Conservation (phyloP, 2,113 vertebrate species). For the Symphodus melops region DNA sequence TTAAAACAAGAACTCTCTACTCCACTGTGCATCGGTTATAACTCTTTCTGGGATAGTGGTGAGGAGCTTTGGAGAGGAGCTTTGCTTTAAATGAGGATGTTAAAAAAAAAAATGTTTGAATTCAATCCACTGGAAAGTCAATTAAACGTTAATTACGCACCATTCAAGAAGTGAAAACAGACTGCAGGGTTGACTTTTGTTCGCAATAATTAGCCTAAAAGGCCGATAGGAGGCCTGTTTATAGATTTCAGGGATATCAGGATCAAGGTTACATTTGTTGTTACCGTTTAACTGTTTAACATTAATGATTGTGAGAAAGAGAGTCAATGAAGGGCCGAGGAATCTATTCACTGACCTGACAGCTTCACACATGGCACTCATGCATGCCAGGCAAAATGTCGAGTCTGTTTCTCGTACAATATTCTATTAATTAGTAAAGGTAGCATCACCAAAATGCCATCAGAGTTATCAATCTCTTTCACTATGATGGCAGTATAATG, state of each 20-base stretch:
- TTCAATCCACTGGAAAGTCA: slow-evolving; percentile 34
- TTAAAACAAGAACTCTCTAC: too few relatives aligned
- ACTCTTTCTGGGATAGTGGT: not conserved
- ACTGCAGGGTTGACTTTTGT: slow-evolving; percentile 19
- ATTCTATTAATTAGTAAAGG: too few relatives aligned
- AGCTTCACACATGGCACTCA: not conserved
- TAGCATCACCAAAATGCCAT: too few relatives aligned
- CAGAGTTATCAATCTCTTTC: too few relatives aligned
- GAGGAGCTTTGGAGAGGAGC: not conserved
- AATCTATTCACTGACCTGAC: slow-evolving; percentile 11
- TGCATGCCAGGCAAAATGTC: not conserved
- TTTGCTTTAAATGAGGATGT: slow-evolving; percentile 28
- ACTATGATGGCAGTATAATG: too few relatives aligned
- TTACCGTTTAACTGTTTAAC: slow-evolving; percentile 49
- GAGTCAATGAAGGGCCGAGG: not conserved
- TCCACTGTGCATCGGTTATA: too few relatives aligned
- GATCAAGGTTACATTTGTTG: slow-evolving; percentile 43
- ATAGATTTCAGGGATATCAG: slow-evolving; percentile 32
- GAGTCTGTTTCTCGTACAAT: not conserved
- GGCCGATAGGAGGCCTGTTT: slow-evolving; percentile 19
- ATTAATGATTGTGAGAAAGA: slow-evolving; percentile 42
- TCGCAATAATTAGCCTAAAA: slow-evolving; percentile 45
- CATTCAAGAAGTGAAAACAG: slow-evolving; percentile 15
- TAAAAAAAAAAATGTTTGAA: slow-evolving; percentile 9
- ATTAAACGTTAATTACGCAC: slow-evolving; percentile 44